These are phyloP conservation scores for Steinernema feltiae DNA, from an alignment of 1,140 invertebrate genomes.

Conservation along the genomic window DNA sequence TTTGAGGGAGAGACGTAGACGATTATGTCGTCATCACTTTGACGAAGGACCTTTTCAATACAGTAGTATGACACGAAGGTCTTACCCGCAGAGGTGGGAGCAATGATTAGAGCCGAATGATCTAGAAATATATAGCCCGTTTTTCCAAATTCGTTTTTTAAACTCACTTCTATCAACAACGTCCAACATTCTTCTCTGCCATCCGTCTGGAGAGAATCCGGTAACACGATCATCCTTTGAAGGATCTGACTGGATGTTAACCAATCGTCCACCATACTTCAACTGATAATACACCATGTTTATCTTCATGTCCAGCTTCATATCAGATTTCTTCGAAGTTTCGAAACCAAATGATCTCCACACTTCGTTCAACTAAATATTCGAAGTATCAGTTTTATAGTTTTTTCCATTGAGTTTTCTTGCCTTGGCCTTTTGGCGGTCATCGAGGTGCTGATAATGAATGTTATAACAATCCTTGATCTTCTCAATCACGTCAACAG, in stretches of 20 bases:
- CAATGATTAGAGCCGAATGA: constrained; percentile 56
- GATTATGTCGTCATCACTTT: constrained; percentile 54
- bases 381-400: too few relatives aligned
- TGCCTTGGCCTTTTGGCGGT: too few relatives aligned
- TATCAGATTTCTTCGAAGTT: constrained; percentile 30
- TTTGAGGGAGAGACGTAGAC: constrained; percentile 57
- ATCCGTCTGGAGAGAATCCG: constrained; percentile 53
- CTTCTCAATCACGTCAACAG: constrained; percentile 46
- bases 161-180: constrained; percentile 50
- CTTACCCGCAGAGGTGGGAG: constrained; percentile 57
- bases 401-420: too few relatives aligned
- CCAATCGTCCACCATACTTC: constrained; percentile 50
- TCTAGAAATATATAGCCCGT: constrained; percentile 39
- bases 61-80: constrained; percentile 58
- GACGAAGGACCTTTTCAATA: constrained; percentile 55
- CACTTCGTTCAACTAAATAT: constrained; percentile 47
- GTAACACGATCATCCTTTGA: constrained; percentile 55
- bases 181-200: constrained; percentile 56
- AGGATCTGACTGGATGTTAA: constrained; percentile 54
- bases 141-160: background rate
- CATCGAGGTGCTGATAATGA: too few relatives aligned
- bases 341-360: constrained; percentile 51
- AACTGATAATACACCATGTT: constrained; percentile 54
- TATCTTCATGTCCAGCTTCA: constrained; percentile 48
- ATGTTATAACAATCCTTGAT: constrained; percentile 48